Conservation (phyloP, 1,140 invertebrate species). For the Leguminivora glycinivorella region DNA sequence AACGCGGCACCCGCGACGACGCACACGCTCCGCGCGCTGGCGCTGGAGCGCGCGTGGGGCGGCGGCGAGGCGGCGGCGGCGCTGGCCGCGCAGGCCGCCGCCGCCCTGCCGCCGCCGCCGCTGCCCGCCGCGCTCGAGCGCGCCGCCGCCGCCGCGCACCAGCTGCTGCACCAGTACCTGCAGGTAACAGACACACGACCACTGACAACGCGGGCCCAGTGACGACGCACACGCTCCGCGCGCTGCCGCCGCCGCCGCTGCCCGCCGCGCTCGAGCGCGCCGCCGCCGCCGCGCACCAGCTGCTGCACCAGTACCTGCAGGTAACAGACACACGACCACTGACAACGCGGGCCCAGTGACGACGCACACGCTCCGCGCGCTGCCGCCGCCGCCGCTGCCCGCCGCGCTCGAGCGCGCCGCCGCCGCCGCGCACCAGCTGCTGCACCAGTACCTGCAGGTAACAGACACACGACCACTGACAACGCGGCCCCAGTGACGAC, state of each 20-base stretch:
- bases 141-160: conserved; percentile 66
- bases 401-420: conserved; percentile 66
- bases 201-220: conserved; percentile 37
- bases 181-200: conserved; percentile 44
- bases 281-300: conserved; percentile 64
- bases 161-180: conserved; percentile 68
- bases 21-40: conserved; percentile 55
- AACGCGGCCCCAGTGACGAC: conserved; percentile 41
- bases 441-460: conserved; percentile 72
- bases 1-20: conserved; percentile 44
- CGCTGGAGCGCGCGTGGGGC: conserved; percentile 67
- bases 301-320: conserved; percentile 71
- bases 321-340: conserved; percentile 31
- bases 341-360: conserved; percentile 39
- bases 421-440: conserved; percentile 62
- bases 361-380: conserved; percentile 50
- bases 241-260: conserved; percentile 62
- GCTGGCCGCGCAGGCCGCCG: conserved; percentile 58
- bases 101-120: conserved; percentile 62
- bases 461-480: too few relatives aligned
- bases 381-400: conserved; percentile 63
- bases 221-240: conserved; percentile 48
- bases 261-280: conserved; percentile 65
- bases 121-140: conserved; percentile 64
- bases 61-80: conserved; percentile 63